phyloP scores from a whole-genome alignment of 2,888 invertebrate species.

The Danaus chrysippus region DNA sequence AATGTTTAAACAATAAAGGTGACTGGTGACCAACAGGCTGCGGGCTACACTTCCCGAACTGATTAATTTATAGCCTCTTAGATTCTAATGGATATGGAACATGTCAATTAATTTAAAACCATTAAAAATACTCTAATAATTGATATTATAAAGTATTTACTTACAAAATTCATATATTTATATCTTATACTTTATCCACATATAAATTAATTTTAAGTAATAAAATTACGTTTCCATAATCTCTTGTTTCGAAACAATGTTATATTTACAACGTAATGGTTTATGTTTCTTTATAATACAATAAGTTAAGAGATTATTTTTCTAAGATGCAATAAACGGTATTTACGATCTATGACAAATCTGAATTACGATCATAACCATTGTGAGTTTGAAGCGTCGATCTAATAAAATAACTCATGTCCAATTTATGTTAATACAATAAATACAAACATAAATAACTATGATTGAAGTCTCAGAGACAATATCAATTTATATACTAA shows the following conservation, averaged over 20 bases:
- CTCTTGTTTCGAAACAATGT: neutral
- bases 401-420: slow-evolving; percentile 77
- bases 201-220: too few species aligned
- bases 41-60: slow-evolving; percentile 38
- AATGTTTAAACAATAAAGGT: slow-evolving; percentile 37
- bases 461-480: slow-evolving; percentile 60
- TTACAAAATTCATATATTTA: too few species aligned
- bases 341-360: slow-evolving; percentile 76
- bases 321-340: slow-evolving; percentile 49
- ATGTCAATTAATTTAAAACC: slow-evolving; percentile 9
- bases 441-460: slow-evolving; percentile 76
- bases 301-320: slow-evolving; percentile 25
- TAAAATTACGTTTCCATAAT: too few species aligned
- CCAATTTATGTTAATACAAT: slow-evolving; percentile 79
- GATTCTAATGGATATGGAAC: slow-evolving; percentile 9
- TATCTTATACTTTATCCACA: too few species aligned
- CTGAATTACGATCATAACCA: slow-evolving; percentile 72
- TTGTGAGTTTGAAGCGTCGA: slow-evolving; percentile 68
- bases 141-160: too few species aligned
- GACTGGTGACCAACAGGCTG: slow-evolving; percentile 34
- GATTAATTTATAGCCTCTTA: slow-evolving; percentile 32
- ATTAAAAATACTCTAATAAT: neutral
- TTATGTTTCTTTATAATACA: slow-evolving; percentile 8
- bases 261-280: slow-evolving; percentile 2
- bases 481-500: slow-evolving; percentile 67